Conservation (phyloP, 1,140 invertebrate genomes). For the Meloidogyne hapla region DNA sequence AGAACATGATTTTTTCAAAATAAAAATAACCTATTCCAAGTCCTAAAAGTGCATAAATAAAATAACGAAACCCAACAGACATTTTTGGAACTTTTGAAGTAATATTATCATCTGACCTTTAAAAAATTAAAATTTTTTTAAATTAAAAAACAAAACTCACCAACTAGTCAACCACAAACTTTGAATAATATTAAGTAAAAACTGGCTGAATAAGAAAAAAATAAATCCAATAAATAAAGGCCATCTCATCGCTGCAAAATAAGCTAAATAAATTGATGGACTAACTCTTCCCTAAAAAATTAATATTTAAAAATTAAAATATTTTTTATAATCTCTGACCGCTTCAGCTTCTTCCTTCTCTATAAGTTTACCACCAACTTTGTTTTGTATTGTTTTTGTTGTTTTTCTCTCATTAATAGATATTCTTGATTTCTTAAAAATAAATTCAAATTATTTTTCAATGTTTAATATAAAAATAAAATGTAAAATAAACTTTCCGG, state of each 20-base stretch:
- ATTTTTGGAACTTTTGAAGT: conserved; percentile 9
- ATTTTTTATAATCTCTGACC: background rate
- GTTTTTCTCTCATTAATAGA: conserved; percentile 4
- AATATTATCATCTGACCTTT: conserved; percentile 13
- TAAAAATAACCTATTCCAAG: conserved; percentile 7
- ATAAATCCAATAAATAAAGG: conserved; percentile 35
- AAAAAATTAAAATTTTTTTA: background rate
- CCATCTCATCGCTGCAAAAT: conserved; percentile 61
- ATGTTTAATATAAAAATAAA: too few species aligned
- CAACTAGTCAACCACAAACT: conserved; percentile 64
- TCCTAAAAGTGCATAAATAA: conserved; percentile 19
- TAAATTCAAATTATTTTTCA: too few species aligned
- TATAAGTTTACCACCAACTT: conserved; percentile 10
- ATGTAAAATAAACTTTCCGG: too few species aligned
- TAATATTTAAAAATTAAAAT: background rate
- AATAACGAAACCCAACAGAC: background rate
- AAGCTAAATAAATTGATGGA: conserved; percentile 58
- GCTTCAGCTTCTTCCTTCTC: conserved; percentile 54
- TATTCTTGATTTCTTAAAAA: conserved; percentile 3
- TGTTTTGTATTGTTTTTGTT: conserved; percentile 5
- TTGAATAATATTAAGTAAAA: conserved; percentile 48
- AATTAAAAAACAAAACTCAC: conserved; percentile 47
- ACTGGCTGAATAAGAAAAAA: conserved; percentile 51
- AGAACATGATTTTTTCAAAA: too few species aligned
- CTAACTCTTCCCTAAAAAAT: conserved; percentile 57